These are phyloP conservation scores for Dinothrombium tinctorium DNA, from an alignment of 1,140 invertebrate genomes.

Conservation along the genomic window DNA sequence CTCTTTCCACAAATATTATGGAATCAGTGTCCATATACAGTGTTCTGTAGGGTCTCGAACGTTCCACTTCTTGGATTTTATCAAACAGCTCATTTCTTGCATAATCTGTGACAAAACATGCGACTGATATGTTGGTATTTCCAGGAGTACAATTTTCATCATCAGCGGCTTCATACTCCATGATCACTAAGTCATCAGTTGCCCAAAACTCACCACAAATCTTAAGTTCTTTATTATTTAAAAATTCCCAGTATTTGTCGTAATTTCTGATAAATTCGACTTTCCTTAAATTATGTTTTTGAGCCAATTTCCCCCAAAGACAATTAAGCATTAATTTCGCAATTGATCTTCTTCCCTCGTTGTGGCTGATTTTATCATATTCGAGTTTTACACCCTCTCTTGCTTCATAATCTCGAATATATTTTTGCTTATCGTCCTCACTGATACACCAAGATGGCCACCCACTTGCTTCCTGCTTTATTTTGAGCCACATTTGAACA, in stretches of 20 bases:
- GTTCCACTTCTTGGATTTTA: conserved; percentile 18
- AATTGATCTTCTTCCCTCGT: conserved; percentile 16
- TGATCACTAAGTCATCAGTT: background rate
- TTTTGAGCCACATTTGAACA: conserved; percentile 4
- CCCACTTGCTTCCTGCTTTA: conserved; percentile 12
- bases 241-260: conserved; percentile 15
- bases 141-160: background rate
- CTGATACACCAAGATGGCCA: conserved; percentile 16
- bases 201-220: background rate
- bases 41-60: conserved; percentile 7
- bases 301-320: conserved; percentile 18
- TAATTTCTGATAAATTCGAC: conserved; percentile 15
- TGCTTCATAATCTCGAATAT: conserved; percentile 18
- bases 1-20: conserved; percentile 15
- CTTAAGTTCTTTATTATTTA: conserved; percentile 12
- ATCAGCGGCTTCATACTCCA: background rate
- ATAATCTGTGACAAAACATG: conserved; percentile 21
- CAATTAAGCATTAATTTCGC: background rate
- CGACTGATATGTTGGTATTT: conserved; percentile 19
- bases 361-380: conserved; percentile 17
- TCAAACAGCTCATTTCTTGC: conserved; percentile 21
- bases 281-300: conserved; percentile 3
- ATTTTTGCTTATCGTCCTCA: conserved; percentile 16
- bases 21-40: conserved; percentile 24
- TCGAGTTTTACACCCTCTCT: conserved; percentile 21